Percentiles rank a stretch among this genome's conserved stretches.
These are phyloP conservation scores for Pseudoips prasinana DNA, from an alignment of 2,888 invertebrate species.

Conservation along the genomic window DNA sequence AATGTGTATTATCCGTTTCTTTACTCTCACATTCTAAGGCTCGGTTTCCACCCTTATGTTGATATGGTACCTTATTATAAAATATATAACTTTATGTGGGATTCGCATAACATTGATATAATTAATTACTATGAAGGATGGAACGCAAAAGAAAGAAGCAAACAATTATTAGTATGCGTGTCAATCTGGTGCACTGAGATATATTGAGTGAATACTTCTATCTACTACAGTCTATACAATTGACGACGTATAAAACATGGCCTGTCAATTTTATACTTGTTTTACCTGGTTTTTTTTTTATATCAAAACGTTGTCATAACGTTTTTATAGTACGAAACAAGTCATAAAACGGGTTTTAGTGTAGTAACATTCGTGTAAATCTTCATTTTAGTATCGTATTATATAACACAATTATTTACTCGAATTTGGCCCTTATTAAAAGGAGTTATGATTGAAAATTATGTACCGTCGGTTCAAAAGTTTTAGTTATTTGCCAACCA, in stretches of 20 bases:
- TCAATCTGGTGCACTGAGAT: too few species aligned
- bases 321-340: slow-evolving; percentile 67
- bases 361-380: slow-evolving; percentile 48
- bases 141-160: too few species aligned
- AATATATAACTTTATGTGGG: too few species aligned
- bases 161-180: too few species aligned
- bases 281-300: slow-evolving; percentile 53
- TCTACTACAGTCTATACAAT: slow-evolving; percentile 5
- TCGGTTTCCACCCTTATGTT: too few species aligned
- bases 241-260: slow-evolving; percentile 57
- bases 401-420: slow-evolving; percentile 21
- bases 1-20: too few species aligned
- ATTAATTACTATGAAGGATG: too few species aligned
- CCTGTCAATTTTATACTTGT: slow-evolving; percentile 62
- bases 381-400: slow-evolving; percentile 40
- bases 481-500: too few species aligned
- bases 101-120: too few species aligned
- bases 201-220: slow-evolving; percentile 5
- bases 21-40: too few species aligned
- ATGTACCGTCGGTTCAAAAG: neutral
- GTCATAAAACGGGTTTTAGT: slow-evolving; percentile 59
- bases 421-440: slow-evolving; percentile 12
- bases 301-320: slow-evolving; percentile 63
- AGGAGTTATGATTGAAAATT: slow-evolving; percentile 15
- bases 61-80: too few species aligned